Evolutionary conservation across 2,113 vertebrate genomes (phyloP), one percentile per base, ranked within the genome.

Genomic region (Colinus virginianus): DNA sequence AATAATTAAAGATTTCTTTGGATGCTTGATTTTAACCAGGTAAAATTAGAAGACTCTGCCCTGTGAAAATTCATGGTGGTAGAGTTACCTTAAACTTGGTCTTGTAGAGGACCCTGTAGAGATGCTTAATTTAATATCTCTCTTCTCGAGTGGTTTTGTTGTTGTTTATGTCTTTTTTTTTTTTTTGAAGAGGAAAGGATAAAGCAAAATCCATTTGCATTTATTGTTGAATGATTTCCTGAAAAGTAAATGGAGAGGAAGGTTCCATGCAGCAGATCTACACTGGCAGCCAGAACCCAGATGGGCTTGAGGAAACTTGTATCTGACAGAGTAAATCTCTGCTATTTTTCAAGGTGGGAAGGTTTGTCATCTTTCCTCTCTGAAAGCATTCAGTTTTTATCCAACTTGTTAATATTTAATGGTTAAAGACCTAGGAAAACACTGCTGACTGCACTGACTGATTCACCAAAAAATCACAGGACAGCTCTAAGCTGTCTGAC

Each of bases 151-250:
- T 53, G 51, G 5, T 30, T 53, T 32, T 55, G 26, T 55, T 26
- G 22, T 51, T 51, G 23, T 55, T 4, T 71, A 40, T 77, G 17
- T 28, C n/a, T 7, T 18, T 49, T n/a, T n/a, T n/a, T 49, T 49
- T 49, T 4, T 2, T 38, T 36, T 36, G 5, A 0, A 8, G 13
- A 38, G 4, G 15, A 9, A 26, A 28, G 8, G 6, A 46, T 0
- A n/a, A 45, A 82, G 75, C 56, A 87, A 82, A 83, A 46, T 1
- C 19, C 13, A 34, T 45, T 67, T 32, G 19, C 10, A 45, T 49
- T 80, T 66, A 25, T 79, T 15, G 30, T 40, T 30, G 34, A 28
- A 45, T 63, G 84, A 46, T 79, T 59, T 21, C 30, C 42, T 67
- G 48, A 26, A 11, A 58, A 68, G 32, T 17, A 9, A 42, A 43